Percentiles rank a stretch among this genome's conserved stretches.
These are phyloP conservation scores for Centropus bengalensis DNA, from an alignment of 2,113 vertebrate species.

Conservation along the genomic window DNA sequence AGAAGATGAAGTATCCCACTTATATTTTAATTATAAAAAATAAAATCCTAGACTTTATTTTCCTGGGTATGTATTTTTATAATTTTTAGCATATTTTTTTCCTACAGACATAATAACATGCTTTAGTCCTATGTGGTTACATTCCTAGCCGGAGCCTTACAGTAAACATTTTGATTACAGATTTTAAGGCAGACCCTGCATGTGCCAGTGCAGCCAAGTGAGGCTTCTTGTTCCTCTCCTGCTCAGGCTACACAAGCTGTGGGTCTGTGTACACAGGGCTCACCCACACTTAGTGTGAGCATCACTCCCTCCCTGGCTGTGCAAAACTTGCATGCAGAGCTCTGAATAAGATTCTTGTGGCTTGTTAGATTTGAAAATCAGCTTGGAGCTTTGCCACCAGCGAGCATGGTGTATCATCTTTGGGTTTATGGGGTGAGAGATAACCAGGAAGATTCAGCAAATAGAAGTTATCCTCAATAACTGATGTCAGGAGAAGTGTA, in stretches of 20 bases:
- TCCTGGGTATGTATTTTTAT: background rate
- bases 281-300: background rate
- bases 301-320: background rate
- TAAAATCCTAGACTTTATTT: background rate
- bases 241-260: background rate
- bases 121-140: background rate
- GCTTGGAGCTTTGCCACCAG: background rate
- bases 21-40: background rate
- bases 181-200: background rate
- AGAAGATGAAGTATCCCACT: background rate
- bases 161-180: background rate
- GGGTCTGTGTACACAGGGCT: background rate
- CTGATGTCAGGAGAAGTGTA: fast-evolving
- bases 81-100: background rate
- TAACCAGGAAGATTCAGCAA: background rate
- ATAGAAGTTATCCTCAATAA: background rate
- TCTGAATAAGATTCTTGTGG: background rate
- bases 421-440: background rate
- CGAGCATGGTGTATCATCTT: background rate
- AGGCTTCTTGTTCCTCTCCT: background rate
- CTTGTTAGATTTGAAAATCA: background rate
- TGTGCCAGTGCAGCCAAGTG: background rate
- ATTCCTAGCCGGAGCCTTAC: background rate
- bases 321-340: background rate
- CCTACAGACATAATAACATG: background rate